Evolutionary conservation across 2,797 vertebrate genomes (phyloP).

Genomic region (Micropoecilia bifurca): DNA sequence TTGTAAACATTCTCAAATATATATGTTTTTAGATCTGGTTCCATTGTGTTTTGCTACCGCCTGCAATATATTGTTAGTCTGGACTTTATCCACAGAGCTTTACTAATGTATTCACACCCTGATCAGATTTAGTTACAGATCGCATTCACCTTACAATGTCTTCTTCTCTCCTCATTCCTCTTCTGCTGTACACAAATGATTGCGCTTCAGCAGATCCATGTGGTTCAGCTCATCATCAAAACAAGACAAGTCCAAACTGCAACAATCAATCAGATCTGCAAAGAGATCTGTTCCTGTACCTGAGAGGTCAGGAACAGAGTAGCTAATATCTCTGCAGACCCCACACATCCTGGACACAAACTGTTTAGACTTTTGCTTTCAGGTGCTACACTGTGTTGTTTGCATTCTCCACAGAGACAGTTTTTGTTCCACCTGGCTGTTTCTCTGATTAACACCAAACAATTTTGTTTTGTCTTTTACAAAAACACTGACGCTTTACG

Average conservation of each 20-base stretch:
- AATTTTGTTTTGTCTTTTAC: not conserved
- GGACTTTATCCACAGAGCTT: not conserved
- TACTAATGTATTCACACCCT: not conserved
- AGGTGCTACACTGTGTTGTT: not conserved
- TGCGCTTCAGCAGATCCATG: not conserved
- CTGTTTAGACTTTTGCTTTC: not conserved
- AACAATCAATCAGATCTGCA: not conserved
- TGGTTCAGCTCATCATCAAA: not conserved
- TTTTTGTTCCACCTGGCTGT: not conserved
- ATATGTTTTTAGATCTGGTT: not conserved
- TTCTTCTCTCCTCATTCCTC: not conserved
- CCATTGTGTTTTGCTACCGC: not conserved
- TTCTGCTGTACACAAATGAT: too few species aligned
- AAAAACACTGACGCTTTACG: not conserved
- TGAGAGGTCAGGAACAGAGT: not conserved
- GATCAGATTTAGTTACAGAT: not conserved
- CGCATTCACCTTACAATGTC: not conserved
- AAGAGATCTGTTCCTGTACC: too few species aligned
- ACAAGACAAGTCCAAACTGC: not conserved
- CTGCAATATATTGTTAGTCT: constrained; percentile 1
- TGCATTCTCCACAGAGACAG: not conserved
- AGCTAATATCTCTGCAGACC: not conserved
- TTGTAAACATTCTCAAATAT: not conserved
- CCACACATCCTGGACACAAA: not conserved
- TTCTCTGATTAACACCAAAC: not conserved